Conservation (phyloP, 2,797 vertebrate species). For the Staurois parvus region DNA sequence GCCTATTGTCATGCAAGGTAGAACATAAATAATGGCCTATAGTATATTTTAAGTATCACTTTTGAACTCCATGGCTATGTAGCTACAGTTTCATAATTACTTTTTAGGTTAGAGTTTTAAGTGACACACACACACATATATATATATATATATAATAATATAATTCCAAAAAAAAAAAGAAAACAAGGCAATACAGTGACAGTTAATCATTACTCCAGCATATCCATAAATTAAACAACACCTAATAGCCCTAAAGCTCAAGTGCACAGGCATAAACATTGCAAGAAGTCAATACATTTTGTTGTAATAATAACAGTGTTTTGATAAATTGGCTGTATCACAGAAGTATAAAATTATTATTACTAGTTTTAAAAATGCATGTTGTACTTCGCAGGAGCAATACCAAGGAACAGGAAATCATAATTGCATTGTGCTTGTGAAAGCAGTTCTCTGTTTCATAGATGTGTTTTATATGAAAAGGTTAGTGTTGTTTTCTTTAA, state of each 20-base stretch:
- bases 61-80: constrained; percentile 13
- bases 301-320: not conserved
- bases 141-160: constrained; percentile 15
- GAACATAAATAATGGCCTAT: constrained; percentile 44
- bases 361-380: not conserved
- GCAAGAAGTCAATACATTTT: not conserved
- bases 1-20: constrained; percentile 35
- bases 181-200: not conserved
- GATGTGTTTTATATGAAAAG: not conserved
- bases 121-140: not conserved
- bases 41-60: constrained; percentile 19
- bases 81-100: constrained; percentile 17
- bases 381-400: not conserved
- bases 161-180: not conserved
- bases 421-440: not conserved
- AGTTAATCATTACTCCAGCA: constrained; percentile 9
- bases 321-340: not conserved
- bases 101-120: not conserved
- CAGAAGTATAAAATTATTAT: constrained; percentile 7
- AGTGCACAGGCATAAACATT: not conserved
- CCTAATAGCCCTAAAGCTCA: not conserved
- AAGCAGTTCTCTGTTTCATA: not conserved
- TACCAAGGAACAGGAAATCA: not conserved
- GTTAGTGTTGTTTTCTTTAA: too few relatives aligned
- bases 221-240: constrained; percentile 10